phyloP scores from a whole-genome alignment of 2,888 invertebrate species.

The Diplazon laetatorius region DNA sequence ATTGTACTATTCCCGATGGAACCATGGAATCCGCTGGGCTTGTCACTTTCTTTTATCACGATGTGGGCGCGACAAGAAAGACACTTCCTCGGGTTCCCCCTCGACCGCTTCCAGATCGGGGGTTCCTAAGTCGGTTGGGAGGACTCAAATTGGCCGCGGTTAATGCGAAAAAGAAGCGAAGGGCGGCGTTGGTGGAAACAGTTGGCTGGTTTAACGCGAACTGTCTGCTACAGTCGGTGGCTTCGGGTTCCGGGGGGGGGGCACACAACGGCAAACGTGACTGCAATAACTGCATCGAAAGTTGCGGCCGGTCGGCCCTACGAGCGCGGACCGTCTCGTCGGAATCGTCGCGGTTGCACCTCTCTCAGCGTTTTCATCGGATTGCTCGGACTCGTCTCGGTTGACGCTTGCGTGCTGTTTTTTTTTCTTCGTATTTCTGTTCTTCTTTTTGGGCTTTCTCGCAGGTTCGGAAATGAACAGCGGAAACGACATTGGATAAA shows the following conservation, averaged over 20 bases:
- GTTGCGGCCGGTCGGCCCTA: slow-evolving; percentile 38
- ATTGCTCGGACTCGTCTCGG: slow-evolving; percentile 9
- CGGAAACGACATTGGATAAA: no score
- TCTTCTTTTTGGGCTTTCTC: no score
- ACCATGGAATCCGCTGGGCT: slow-evolving; percentile 57
- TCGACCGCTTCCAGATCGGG: no score
- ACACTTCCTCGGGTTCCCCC: no score
- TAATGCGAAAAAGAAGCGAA: slow-evolving; percentile 71
- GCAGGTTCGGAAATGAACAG: no score
- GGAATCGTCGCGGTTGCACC: slow-evolving; percentile 46
- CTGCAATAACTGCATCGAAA: slow-evolving; percentile 73
- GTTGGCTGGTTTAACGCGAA: slow-evolving; percentile 36
- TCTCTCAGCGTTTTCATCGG: slow-evolving; percentile 22
- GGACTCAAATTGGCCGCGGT: slow-evolving; percentile 70
- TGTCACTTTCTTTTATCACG: slow-evolving; percentile 61
- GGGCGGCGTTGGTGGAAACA: slow-evolving; percentile 53
- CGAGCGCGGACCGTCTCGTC: slow-evolving; percentile 33
- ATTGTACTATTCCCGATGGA: slow-evolving; percentile 26
- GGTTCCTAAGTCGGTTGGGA: slow-evolving; percentile 8
- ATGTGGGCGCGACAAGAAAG: slow-evolving; percentile 20
- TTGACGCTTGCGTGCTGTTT: slow-evolving; percentile 10
- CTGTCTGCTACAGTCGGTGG: slow-evolving; percentile 44
- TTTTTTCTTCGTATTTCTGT: background rate
- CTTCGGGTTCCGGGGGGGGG: slow-evolving; percentile 64
- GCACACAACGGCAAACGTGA: slow-evolving; percentile 72